These are phyloP conservation scores for Alfaro cultratus DNA, from an alignment of 2,797 vertebrate species.

Conservation along the genomic window DNA sequence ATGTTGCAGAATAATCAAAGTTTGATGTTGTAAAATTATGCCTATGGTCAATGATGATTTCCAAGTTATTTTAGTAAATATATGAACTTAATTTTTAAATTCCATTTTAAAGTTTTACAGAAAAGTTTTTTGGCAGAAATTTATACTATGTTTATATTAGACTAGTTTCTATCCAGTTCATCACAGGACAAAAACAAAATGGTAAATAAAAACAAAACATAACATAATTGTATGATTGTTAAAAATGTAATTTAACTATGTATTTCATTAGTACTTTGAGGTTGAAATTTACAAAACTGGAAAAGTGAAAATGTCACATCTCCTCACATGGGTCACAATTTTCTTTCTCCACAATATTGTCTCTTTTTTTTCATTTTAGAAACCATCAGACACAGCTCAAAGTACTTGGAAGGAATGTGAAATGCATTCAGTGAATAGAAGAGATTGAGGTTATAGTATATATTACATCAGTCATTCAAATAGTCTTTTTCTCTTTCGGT, in stretches of 20 bases:
- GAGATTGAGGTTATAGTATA: neutral
- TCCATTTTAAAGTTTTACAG: too few relatives aligned
- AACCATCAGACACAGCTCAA: constrained; percentile 11
- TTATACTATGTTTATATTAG: neutral
- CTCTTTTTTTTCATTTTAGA: constrained; percentile 7
- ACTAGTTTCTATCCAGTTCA: neutral
- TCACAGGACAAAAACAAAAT: neutral
- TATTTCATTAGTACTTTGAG: neutral
- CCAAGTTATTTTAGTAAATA: neutral
- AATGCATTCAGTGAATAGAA: constrained; percentile 18
- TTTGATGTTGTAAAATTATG: neutral
- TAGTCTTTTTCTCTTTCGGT: constrained; percentile 5
- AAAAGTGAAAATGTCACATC: neutral
- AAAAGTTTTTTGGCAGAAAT: neutral
- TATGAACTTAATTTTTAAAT: neutral
- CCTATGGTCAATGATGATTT: neutral
- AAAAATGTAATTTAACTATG: neutral
- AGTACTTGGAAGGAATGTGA: constrained; percentile 16
- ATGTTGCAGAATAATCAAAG: neutral
- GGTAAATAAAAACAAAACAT: neutral
- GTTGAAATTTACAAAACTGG: neutral
- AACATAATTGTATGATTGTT: neutral
- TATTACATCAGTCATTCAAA: constrained; percentile 22
- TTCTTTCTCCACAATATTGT: constrained; percentile 5
- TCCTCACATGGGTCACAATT: constrained; percentile 20